Conservation (phyloP, 2,797 vertebrate species). For the Ciconia nigra region DNA sequence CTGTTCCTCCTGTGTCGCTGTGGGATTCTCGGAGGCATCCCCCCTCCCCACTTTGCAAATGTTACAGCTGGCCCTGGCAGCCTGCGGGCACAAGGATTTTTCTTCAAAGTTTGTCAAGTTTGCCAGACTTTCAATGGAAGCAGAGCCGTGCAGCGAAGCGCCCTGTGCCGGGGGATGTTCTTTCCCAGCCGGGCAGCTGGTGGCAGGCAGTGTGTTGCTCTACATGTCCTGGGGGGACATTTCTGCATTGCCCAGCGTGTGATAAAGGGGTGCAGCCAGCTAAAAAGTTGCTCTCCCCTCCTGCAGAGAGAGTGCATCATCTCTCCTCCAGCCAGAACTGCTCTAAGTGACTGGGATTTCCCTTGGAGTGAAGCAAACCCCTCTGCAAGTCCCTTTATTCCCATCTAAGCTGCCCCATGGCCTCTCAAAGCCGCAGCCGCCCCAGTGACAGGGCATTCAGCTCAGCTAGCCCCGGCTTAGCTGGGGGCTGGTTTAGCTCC, state of each 20-base stretch:
- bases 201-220: neutral
- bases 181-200: neutral
- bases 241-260: fast-evolving
- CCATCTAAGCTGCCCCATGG: neutral
- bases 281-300: neutral
- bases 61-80: neutral
- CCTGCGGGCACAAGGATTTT: neutral
- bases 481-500: neutral
- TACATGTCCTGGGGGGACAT: fast-evolving
- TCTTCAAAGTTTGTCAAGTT: neutral
- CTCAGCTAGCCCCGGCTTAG: neutral
- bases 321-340: neutral
- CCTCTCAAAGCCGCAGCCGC: neutral
- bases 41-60: neutral
- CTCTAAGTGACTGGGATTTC: neutral
- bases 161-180: neutral
- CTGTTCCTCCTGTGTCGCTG: neutral
- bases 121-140: neutral
- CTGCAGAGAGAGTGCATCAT: neutral
- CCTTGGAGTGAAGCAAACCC: neutral
- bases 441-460: fast-evolving
- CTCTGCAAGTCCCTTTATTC: neutral
- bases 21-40: neutral
- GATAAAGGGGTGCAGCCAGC: neutral
- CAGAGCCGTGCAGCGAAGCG: fast-evolving